Evolutionary conservation across 2,888 invertebrate genomes (phyloP).

Genomic region (Drosophila gaucha): DNA sequence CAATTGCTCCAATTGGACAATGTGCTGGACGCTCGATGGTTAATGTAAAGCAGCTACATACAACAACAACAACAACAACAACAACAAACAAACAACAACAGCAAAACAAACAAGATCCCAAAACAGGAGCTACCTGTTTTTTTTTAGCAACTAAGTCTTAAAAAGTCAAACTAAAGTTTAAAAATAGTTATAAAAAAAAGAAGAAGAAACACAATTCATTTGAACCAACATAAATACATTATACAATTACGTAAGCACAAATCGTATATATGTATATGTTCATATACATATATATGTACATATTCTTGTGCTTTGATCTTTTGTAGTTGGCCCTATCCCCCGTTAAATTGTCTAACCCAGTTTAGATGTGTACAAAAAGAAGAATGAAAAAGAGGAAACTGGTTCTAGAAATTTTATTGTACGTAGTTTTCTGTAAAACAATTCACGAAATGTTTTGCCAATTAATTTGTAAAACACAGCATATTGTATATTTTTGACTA

Average conservation of each 20-base stretch:
- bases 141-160: slow-evolving; percentile 64
- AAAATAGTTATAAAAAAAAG: slow-evolving; percentile 53
- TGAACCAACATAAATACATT: slow-evolving; percentile 34
- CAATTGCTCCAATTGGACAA: slow-evolving; percentile 67
- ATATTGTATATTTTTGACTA: slow-evolving; percentile 70
- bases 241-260: slow-evolving; percentile 37
- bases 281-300: slow-evolving; percentile 21
- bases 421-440: slow-evolving; percentile 45
- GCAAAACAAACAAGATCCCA: slow-evolving; percentile 22
- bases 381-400: slow-evolving; percentile 41
- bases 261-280: slow-evolving; percentile 31
- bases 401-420: slow-evolving; percentile 45
- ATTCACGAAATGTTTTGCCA: slow-evolving; percentile 36
- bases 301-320: slow-evolving; percentile 49
- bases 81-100: slow-evolving; percentile 12
- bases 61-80: slow-evolving; percentile 28
- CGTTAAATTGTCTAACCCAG: slow-evolving; percentile 55
- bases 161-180: slow-evolving; percentile 77
- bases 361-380: slow-evolving; percentile 64
- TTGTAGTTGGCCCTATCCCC: slow-evolving; percentile 33
- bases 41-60: slow-evolving; percentile 47
- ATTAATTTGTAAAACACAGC: slow-evolving; percentile 43
- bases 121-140: slow-evolving; percentile 32
- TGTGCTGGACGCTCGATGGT: slow-evolving; percentile 57
- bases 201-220: slow-evolving; percentile 12